These are phyloP conservation scores for Gallinago solitaria DNA, from an alignment of 2,797 vertebrate species.

Conservation along the genomic window DNA sequence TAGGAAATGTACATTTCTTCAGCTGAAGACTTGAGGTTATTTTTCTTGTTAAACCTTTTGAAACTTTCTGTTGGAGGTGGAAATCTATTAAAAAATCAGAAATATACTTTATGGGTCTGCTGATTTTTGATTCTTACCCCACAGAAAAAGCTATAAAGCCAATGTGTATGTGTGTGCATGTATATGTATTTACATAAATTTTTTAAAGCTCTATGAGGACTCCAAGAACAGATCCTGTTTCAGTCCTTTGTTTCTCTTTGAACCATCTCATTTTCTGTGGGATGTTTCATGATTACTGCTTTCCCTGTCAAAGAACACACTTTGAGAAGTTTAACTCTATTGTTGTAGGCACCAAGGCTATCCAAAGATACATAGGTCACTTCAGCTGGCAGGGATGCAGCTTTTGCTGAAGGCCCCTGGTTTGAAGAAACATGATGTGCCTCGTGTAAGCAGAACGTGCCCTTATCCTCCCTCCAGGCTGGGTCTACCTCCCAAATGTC, in stretches of 20 bases:
- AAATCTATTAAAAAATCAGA: background rate
- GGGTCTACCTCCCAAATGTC: background rate
- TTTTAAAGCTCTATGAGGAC: background rate
- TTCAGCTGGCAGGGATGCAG: background rate
- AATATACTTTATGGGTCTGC: background rate
- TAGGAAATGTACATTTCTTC: background rate
- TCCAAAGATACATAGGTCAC: accelerated
- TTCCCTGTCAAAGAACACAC: background rate
- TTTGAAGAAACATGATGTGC: background rate
- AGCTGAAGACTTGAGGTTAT: background rate
- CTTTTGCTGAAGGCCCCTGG: background rate
- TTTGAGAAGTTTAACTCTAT: background rate
- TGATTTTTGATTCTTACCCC: background rate
- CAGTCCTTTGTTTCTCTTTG: background rate
- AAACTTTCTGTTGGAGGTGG: background rate
- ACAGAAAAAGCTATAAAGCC: background rate
- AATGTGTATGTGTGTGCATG: accelerated
- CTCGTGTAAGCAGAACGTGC: background rate
- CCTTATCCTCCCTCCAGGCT: background rate
- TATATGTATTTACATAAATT: no score
- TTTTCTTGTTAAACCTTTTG: background rate
- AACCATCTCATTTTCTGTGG: background rate
- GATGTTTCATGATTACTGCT: background rate
- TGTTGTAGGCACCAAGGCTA: background rate
- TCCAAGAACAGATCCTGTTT: background rate